Evolutionary conservation across 1,140 invertebrate genomes (phyloP), one percentile per base, ranked within the genome.

Genomic region (Lasioglossum baleicum): DNA sequence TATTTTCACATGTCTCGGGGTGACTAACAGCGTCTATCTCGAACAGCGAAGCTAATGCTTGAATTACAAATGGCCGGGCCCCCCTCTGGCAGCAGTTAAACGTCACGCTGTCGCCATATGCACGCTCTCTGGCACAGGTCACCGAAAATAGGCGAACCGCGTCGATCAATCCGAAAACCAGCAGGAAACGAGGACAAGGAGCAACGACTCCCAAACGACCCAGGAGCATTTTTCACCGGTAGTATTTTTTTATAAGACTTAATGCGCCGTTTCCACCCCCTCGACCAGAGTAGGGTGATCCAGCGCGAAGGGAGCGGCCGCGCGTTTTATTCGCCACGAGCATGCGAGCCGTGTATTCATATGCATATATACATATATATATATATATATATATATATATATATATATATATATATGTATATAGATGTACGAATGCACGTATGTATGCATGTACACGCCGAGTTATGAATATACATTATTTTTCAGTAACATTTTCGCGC

Each of bases 391-490:
- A 51, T n/a, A n/a, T n/a, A n/a, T n/a, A n/a, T n/a, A n/a, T 60
- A 40, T 53, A n/a, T 40, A 35, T 4, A 35, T 4, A 35, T 4
- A 35, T 4, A 35, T 35, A 35, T 35, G 4, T 35, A 48, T 48
- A 2, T 48, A 48, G n/a, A n/a, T n/a, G n/a, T 44, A 44, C 44
- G 44, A 44, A 44, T 44, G 1, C 26, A 26, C 26, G 26, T 35
- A 35, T 35, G 35, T 35, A 35, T 5, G 35, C 35, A 0, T 35
- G 3, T 35, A 35, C 35, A 5, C 35, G 51, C 42, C 68, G 42
- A 81, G 51, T 69, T 78, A 84, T 67, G 66, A 82, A 85, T 82
- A 75, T 75, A 82, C 83, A 68, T 79, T 82, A 75, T 73, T 73
- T 75, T 82, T 61, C 67, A 42, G 83, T 65, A 69, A 82, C 75